Base-by-base conservation (phyloP, 2,888 invertebrate species). In the Leptopilina myrica region DNA sequence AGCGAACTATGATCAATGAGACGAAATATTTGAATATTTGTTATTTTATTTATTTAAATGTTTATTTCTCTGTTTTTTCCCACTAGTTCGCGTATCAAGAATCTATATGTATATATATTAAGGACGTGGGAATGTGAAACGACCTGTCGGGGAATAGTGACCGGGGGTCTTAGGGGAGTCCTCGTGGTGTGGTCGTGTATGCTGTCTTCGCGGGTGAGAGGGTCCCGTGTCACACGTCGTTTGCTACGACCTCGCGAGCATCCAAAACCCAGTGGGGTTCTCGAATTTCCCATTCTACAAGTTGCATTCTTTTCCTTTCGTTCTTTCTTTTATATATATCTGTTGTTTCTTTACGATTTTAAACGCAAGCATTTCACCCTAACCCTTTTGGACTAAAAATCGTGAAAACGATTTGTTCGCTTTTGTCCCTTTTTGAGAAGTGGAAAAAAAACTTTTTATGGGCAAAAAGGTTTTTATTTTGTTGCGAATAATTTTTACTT, bases 111-210 rank as follows among this genome's bases (percentile, higher is more conserved):
- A 43, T 43, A 43, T 49, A 11, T 49, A 89, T 89, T 89, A 89
- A 89, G 89, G 88, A 89, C 89, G 89, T 89, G 89, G 88, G 89
- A 89, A 89, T 89, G 89, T 89, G 88, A 89, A 89, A 88, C 88
- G 88, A 85, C 86, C 86, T 85, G 87, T 86, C 82, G 82, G 78
- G 84, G 80, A 82, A 80, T 82, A 79, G 80, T 76, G 75, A 62
- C 56, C 80, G 67, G 79, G 67, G 66, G 65, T 33, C 65, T 33
- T 67, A 77, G 77, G 78, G 77, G 78, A 79, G 77, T 81, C 76
- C 82, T 79, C 73, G 80, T 77, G 79, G 81, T 78, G 84, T 79
- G 80, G 81, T 82, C 84, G 76, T 83, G 80, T 69, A 64, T 53
- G 53, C 76, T 59, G 69, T 79, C 76, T 69, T 73, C 69, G 64